phyloP scores from a whole-genome alignment of 2,888 invertebrate species.

The Morinoia aosen region DNA sequence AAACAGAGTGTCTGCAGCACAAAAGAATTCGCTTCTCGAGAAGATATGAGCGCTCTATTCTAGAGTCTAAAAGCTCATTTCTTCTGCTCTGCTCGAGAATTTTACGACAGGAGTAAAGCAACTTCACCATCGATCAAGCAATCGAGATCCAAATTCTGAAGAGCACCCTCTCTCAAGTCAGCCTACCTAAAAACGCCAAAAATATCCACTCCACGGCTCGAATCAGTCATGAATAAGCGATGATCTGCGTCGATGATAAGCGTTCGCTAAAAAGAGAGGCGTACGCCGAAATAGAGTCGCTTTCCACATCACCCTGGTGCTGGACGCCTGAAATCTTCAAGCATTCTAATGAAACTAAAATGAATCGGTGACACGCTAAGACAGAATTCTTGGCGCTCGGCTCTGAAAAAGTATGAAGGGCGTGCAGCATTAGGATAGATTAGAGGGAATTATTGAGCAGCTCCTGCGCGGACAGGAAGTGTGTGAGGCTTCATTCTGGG shows the following conservation, averaged over 20 bases:
- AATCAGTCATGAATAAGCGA: constrained; percentile 45
- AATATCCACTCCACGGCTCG: constrained; percentile 33
- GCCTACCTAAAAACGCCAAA: constrained; percentile 33
- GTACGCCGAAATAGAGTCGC: constrained; percentile 27
- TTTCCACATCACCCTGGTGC: not conserved
- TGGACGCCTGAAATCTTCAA: constrained; percentile 1
- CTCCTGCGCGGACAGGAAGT: constrained; percentile 12
- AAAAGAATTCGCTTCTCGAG: not conserved
- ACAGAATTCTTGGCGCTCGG: not conserved
- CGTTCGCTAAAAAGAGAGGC: not conserved
- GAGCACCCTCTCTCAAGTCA: constrained; percentile 32
- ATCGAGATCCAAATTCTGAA: not conserved
- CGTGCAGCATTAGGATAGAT: constrained; percentile 45
- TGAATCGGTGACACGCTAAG: constrained; percentile 46
- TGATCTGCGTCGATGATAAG: constrained; percentile 16
- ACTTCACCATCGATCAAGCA: constrained; percentile 19
- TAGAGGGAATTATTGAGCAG: constrained; percentile 44
- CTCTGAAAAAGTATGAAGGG: not conserved
- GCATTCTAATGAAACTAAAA: constrained; percentile 31
- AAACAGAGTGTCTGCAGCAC: not conserved
- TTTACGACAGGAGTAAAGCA: not conserved
- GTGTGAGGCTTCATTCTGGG: not conserved
- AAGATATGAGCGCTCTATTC: not conserved
- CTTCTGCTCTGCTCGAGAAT: not conserved
- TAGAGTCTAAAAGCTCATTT: not conserved